Percentiles rank a stretch among this genome's conserved stretches.
Conservation (phyloP, 2,888 invertebrate genomes). For the Heliconius ismenius region DNA sequence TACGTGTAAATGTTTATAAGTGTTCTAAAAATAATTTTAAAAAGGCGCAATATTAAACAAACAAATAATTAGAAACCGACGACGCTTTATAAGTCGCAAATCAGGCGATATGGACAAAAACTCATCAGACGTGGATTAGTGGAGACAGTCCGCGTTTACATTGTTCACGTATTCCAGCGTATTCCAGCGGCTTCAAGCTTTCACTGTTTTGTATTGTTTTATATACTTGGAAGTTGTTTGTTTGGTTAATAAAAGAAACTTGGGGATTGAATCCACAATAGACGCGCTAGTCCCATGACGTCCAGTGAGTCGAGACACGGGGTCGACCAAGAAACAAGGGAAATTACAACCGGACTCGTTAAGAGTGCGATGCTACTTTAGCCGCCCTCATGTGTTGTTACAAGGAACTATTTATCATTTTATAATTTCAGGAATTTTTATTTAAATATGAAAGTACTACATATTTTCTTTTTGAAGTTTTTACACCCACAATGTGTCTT, state of each 20-base stretch:
- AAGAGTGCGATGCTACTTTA: neutral
- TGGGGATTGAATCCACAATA: neutral
- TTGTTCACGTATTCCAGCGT: constrained; percentile 2
- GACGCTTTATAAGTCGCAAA: neutral
- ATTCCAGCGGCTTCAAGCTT: neutral
- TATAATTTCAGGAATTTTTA: neutral
- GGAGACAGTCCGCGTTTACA: neutral
- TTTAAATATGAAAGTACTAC: neutral
- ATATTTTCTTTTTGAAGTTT: no score
- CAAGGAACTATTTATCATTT: neutral
- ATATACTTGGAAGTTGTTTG: neutral
- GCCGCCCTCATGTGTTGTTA: neutral
- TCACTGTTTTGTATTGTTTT: neutral
- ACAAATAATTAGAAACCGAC: neutral
- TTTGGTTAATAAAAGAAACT: neutral
- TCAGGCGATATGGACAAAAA: constrained; percentile 9
- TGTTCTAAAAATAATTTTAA: no score
- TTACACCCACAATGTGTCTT: no score
- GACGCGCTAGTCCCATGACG: neutral
- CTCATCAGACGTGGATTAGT: constrained; percentile 20
- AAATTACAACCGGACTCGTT: neutral
- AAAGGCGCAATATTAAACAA: neutral
- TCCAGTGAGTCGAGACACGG: neutral
- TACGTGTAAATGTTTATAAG: no score
- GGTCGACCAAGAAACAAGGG: no score